Conservation (phyloP, 2,888 invertebrate genomes). For the Hymenopus coronatus region DNA sequence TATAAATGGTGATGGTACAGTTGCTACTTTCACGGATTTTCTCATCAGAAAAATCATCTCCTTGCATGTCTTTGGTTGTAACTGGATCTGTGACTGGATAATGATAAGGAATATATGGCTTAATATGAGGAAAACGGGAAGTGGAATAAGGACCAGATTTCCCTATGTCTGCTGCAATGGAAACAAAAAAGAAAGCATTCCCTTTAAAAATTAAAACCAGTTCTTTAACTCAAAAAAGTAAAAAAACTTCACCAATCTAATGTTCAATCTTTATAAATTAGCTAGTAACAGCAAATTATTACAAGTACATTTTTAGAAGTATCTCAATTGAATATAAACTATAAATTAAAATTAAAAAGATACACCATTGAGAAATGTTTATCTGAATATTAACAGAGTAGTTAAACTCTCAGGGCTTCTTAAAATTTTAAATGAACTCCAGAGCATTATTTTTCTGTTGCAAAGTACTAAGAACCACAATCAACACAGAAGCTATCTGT, state of each 20-base stretch:
- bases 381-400: neutral
- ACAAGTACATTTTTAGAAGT: neutral
- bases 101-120: constrained; percentile 40
- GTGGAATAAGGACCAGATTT: constrained; percentile 27
- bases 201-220: constrained; percentile 18
- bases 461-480: neutral
- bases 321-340: neutral
- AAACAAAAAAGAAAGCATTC: constrained; percentile 26
- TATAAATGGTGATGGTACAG: constrained; percentile 53
- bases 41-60: constrained; percentile 42
- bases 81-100: constrained; percentile 38
- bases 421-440: neutral
- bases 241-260: neutral
- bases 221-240: neutral
- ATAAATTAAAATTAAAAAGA: neutral
- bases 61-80: constrained; percentile 45
- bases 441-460: neutral
- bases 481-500: neutral
- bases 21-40: constrained; percentile 44
- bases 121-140: neutral
- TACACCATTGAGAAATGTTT: neutral
- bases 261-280: neutral
- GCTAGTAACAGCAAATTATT: neutral
- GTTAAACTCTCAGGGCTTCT: neutral
- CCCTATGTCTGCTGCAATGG: constrained; percentile 29